Evolutionary conservation across 1,140 invertebrate species (phyloP).

Genomic region (Samia ricini): DNA sequence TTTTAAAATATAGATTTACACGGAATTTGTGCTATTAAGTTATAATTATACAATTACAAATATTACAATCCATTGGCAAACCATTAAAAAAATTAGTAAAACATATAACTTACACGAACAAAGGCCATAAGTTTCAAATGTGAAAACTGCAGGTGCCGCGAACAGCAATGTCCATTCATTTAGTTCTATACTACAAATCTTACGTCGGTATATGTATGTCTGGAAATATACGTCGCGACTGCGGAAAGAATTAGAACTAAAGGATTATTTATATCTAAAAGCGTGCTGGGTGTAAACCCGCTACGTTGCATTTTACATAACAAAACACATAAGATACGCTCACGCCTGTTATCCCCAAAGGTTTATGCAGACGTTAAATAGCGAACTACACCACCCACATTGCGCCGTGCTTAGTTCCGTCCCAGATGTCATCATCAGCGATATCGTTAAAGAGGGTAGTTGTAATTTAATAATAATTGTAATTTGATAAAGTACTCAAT

Average conservation of each 20-base stretch:
- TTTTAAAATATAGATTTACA: no score
- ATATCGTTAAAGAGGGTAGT: no score
- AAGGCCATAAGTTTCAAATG: background rate
- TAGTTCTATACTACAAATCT: constrained; percentile 18
- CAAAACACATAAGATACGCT: background rate
- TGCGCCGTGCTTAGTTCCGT: no score
- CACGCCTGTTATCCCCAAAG: no score
- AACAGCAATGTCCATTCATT: constrained; percentile 8
- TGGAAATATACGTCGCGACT: background rate
- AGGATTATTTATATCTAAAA: background rate
- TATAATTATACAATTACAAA: no score
- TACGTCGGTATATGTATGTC: constrained; percentile 9
- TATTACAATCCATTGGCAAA: no score
- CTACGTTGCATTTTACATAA: background rate
- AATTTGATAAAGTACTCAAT: no score
- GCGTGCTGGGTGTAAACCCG: background rate
- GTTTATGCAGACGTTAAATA: no score
- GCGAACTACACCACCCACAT: no score
- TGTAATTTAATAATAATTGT: no score
- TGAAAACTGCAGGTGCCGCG: background rate
- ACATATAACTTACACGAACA: background rate
- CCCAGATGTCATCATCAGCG: no score
- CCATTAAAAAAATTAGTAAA: background rate
- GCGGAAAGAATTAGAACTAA: background rate
- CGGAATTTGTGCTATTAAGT: no score